Base-by-base conservation (phyloP, 2,888 invertebrate species). In the Pecten maximus region DNA sequence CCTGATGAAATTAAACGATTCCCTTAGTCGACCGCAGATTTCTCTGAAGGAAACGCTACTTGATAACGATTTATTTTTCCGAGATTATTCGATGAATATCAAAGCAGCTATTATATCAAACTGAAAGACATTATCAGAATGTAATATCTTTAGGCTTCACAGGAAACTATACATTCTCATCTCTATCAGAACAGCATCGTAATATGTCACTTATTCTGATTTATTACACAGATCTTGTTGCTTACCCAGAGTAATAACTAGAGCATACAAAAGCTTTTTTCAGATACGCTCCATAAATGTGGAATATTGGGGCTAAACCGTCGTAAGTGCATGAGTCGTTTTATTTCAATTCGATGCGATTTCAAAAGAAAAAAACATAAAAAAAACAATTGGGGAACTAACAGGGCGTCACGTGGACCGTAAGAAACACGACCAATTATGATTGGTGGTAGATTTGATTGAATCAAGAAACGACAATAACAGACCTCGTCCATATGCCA, bases 361-460 rank as follows among this genome's bases (percentile, higher is more conserved):
- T 74, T 74, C 12, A 28, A 35, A 35, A 35, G 15, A 8, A 54
- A 74, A 74, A 74, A 28, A 74, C 28, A 74, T 74, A 28, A 74
- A 74, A 74, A 28, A 10, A 74, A 74, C 35, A n/a, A n/a, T n/a
- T n/a, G n/a, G 28, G 35, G 74, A 74, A 74, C 10, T 2, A 28
- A 28, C 10, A 35, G 74, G 23, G 35, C 28, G 28, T 54, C 2
- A 54, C 50, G 74, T 28, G 74, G 35, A 12, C 35, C 74, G 35
- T 74, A 74, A 74, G 74, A 35, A 74, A 74, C 74, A 74, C 28
- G 74, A 74, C 74, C 74, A 74, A 74, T 74, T 74, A 74, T 35
- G 74, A 16, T 35, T 74, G 8, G 74, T 35, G 74, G 35, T 28
- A 6, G 74, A 60, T 23, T 60, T 60, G 60, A 74, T 74, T 35